These are phyloP conservation scores for Aphodius sticticus DNA, from an alignment of 2,888 invertebrate species.

Conservation along the genomic window DNA sequence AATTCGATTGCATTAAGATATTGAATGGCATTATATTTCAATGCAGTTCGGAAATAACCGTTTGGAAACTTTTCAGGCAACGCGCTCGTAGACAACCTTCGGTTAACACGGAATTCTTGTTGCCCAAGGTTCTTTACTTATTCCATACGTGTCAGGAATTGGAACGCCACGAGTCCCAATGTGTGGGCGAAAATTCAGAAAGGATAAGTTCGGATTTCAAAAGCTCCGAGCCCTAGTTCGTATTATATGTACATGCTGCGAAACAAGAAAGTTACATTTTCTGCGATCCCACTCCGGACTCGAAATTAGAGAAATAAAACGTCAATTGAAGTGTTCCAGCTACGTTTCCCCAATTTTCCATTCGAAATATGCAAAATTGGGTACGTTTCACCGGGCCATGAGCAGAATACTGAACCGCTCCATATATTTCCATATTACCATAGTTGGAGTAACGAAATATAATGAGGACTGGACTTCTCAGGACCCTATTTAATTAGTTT, in stretches of 20 bases:
- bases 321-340: slow-evolving; percentile 18
- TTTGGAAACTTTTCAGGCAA: too few relatives aligned
- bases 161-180: not conserved
- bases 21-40: too few relatives aligned
- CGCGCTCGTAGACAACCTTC: too few relatives aligned
- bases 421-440: not conserved
- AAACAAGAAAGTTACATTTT: slow-evolving; percentile 23
- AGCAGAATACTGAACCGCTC: slow-evolving; percentile 18
- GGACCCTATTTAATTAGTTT: too few relatives aligned
- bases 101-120: slow-evolving; percentile 21
- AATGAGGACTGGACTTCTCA: too few relatives aligned
- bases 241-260: slow-evolving; percentile 23
- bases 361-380: slow-evolving; percentile 23
- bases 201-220: slow-evolving; percentile 26
- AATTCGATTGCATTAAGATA: too few relatives aligned
- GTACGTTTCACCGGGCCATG: slow-evolving; percentile 17
- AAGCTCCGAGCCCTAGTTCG: slow-evolving; percentile 14
- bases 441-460: not conserved
- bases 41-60: too few relatives aligned
- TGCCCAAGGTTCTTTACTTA: slow-evolving; percentile 23
- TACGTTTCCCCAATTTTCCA: slow-evolving; percentile 24
- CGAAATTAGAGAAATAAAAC: slow-evolving; percentile 21
- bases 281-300: not conserved
- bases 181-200: slow-evolving; percentile 22
- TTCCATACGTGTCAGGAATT: slow-evolving; percentile 19